Evolutionary conservation across 2,888 invertebrate genomes (phyloP).

Genomic region (Polydesmus complanatus): DNA sequence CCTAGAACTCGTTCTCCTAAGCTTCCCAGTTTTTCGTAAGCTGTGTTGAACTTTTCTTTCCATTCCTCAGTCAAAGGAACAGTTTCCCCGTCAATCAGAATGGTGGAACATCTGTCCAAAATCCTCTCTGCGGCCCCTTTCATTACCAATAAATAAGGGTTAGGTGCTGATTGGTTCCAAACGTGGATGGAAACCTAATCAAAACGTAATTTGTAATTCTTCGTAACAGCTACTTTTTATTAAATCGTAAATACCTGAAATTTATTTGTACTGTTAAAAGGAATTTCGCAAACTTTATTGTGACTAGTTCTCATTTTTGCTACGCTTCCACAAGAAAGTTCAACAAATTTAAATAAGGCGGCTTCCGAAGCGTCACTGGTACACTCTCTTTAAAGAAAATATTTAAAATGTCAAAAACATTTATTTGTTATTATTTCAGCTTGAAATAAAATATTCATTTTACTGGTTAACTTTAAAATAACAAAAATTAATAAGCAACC

Average conservation of each 20-base stretch:
- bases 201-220: too few species aligned
- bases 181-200: conserved; percentile 38
- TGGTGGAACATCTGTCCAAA: conserved; percentile 34
- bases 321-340: conserved; percentile 27
- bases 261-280: conserved; percentile 35
- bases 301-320: background rate
- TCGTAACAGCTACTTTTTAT: too few species aligned
- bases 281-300: conserved; percentile 30
- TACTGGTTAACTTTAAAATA: background rate
- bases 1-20: conserved; percentile 24
- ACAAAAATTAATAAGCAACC: background rate
- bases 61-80: conserved; percentile 30
- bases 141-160: conserved; percentile 35
- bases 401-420: background rate
- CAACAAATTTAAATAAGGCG: conserved; percentile 32
- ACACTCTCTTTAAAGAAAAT: conserved; percentile 24
- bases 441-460: background rate
- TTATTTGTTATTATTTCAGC: background rate
- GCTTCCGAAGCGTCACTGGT: conserved; percentile 33
- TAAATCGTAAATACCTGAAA: conserved; percentile 29
- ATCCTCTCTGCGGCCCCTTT: conserved; percentile 41
- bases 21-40: conserved; percentile 24
- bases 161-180: conserved; percentile 26
- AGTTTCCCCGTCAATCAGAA: conserved; percentile 31
- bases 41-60: conserved; percentile 31